These are phyloP conservation scores for Taenioides sp. DNA, from an alignment of 2,797 vertebrate genomes.

Conservation along the genomic window DNA sequence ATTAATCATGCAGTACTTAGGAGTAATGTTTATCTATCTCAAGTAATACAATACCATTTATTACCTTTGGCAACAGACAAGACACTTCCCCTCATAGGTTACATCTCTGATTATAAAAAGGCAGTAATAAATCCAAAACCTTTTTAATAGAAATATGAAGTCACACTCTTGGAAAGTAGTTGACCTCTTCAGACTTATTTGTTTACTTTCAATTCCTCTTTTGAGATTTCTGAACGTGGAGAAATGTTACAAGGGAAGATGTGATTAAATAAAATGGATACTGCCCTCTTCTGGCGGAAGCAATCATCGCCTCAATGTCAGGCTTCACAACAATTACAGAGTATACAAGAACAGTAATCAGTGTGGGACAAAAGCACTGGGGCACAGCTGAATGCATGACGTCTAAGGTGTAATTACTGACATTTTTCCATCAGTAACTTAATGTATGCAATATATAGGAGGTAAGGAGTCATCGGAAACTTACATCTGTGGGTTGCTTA, in stretches of 20 bases:
- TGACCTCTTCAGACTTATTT: slow-evolving; percentile 68
- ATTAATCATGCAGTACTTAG: slow-evolving; percentile 36
- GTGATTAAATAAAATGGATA: slow-evolving; percentile 71
- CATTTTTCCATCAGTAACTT: not conserved
- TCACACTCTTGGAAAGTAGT: slow-evolving; percentile 66
- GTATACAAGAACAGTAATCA: slow-evolving; percentile 17
- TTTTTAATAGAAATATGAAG: slow-evolving; percentile 49
- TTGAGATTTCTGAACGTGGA: slow-evolving; percentile 54
- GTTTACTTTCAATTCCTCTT: slow-evolving; percentile 74
- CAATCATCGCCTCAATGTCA: slow-evolving; percentile 30
- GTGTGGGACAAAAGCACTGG: slow-evolving; percentile 8
- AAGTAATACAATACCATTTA: slow-evolving; percentile 28
- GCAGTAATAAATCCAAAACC: slow-evolving; percentile 50
- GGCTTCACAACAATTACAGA: slow-evolving; percentile 21
- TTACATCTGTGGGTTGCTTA: not conserved
- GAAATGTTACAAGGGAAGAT: slow-evolving; percentile 61
- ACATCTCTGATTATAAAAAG: slow-evolving; percentile 18
- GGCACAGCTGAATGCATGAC: not conserved
- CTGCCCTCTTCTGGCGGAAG: slow-evolving; percentile 79
- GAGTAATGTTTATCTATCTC: slow-evolving; percentile 35
- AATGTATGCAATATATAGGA: not conserved
- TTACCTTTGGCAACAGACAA: slow-evolving; percentile 14
- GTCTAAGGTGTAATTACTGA: slow-evolving; percentile 14
- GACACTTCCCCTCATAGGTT: slow-evolving; percentile 28
- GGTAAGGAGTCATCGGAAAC: slow-evolving; percentile 1